Evolutionary conservation across 2,113 vertebrate genomes (phyloP).

Genomic region (Plectropomus leopardus): DNA sequence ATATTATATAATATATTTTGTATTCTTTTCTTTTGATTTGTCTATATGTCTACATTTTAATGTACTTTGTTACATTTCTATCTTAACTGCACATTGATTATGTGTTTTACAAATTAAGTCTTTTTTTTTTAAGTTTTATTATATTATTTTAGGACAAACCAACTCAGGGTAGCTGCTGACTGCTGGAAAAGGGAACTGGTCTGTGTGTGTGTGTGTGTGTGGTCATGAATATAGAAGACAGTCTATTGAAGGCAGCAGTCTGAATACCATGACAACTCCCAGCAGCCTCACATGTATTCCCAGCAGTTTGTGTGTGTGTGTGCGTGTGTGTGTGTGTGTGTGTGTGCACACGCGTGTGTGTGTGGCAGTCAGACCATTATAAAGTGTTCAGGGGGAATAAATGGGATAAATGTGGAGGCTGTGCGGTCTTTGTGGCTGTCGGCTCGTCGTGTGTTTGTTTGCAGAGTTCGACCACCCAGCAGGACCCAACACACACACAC

Average conservation of each 20-base stretch:
- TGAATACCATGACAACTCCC: conserved; percentile 98
- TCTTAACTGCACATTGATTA: background rate
- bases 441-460: conserved; percentile 63
- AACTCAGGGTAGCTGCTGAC: background rate
- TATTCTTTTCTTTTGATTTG: background rate
- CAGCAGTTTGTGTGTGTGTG: conserved; percentile 90
- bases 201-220: conserved; percentile 47
- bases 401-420: conserved; percentile 68
- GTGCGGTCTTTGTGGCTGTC: conserved; percentile 53
- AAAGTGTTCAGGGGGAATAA: conserved; percentile 68
- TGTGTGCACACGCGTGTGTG: conserved; percentile 90
- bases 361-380: conserved; percentile 41
- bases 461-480: conserved; percentile 67
- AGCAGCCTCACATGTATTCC: conserved; percentile 95
- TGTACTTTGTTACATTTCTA: background rate
- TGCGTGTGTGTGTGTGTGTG: conserved; percentile 92
- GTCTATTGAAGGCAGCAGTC: conserved; percentile 88
- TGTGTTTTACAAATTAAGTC: background rate
- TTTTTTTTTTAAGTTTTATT: background rate
- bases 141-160: background rate
- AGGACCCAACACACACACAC: conserved; percentile 42
- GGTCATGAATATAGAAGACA: conserved; percentile 91
- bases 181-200: background rate
- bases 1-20: no score
- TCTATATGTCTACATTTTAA: no score